A percentile compares a stretch with the other conserved stretches of the same genome.
phyloP scores from a whole-genome alignment of 2,113 vertebrate species.

The Heterochromis multidens region DNA sequence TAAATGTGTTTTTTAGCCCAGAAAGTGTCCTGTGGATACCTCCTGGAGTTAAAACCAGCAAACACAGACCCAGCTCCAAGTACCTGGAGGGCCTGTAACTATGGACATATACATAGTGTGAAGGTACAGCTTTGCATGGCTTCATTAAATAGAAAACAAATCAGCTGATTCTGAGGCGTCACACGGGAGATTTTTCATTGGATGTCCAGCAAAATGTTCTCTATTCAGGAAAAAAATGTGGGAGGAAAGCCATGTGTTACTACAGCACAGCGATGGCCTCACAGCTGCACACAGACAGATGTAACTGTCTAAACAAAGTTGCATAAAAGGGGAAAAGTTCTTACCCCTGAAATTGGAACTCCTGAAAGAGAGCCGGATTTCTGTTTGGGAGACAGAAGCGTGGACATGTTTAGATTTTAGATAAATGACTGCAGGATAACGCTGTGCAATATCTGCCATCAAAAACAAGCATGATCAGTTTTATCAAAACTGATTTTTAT shows the following conservation, averaged over 20 bases:
- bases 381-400: slow-evolving; percentile 65
- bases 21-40: not conserved
- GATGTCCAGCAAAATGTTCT: not conserved
- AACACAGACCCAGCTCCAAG: not conserved
- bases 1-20: not conserved
- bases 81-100: not conserved
- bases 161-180: not conserved
- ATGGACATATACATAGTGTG: not conserved
- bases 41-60: too few relatives aligned
- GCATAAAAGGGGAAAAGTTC: slow-evolving; percentile 16
- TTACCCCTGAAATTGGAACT: slow-evolving; percentile 96
- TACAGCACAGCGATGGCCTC: not conserved
- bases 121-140: not conserved
- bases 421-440: not conserved
- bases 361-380: slow-evolving; percentile 86
- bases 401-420: not conserved
- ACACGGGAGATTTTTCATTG: not conserved
- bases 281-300: not conserved
- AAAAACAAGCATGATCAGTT: too few relatives aligned
- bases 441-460: too few relatives aligned
- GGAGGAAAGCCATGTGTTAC: not conserved
- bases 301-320: not conserved
- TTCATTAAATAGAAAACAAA: not conserved
- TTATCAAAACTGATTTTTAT: not conserved
- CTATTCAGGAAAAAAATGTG: too few relatives aligned